Conservation (phyloP, 2,797 vertebrate genomes). For the Pipistrellus kuhlii region DNA sequence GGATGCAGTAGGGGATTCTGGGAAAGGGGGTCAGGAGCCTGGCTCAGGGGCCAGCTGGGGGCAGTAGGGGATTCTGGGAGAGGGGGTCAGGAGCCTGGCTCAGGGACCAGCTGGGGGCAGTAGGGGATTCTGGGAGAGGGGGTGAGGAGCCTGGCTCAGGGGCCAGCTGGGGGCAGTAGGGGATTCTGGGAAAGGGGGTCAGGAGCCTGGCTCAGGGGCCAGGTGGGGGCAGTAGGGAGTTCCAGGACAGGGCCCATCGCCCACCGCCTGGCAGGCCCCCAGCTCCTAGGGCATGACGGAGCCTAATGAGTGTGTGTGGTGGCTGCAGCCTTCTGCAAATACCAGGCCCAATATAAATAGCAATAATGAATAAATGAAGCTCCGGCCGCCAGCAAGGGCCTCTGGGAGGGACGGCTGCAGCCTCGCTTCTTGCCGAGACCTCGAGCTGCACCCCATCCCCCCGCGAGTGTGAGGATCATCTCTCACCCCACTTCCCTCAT, state of each 20-base stretch:
- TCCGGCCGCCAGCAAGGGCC: background rate
- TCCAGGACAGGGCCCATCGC: background rate
- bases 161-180: background rate
- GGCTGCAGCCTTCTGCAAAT: slow-evolving; percentile 73
- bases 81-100: background rate
- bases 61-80: background rate
- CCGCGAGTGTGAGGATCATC: background rate
- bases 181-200: too few species aligned
- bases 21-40: background rate
- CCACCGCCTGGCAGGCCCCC: background rate
- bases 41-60: background rate
- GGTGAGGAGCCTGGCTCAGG: background rate
- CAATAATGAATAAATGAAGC: slow-evolving; percentile 78
- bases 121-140: background rate
- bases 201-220: background rate
- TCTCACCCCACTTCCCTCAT: background rate
- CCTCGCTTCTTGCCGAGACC: background rate
- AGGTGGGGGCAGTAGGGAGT: background rate
- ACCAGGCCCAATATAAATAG: slow-evolving; percentile 78
- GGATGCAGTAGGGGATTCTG: background rate
- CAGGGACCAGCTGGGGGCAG: background rate
- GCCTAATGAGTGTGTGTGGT: slow-evolving; percentile 10
- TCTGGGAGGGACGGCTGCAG: background rate
- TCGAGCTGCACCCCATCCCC: background rate
- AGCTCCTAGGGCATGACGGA: background rate